Base-by-base conservation (phyloP, 2,113 vertebrate species). In the Hipposideros armiger region DNA sequence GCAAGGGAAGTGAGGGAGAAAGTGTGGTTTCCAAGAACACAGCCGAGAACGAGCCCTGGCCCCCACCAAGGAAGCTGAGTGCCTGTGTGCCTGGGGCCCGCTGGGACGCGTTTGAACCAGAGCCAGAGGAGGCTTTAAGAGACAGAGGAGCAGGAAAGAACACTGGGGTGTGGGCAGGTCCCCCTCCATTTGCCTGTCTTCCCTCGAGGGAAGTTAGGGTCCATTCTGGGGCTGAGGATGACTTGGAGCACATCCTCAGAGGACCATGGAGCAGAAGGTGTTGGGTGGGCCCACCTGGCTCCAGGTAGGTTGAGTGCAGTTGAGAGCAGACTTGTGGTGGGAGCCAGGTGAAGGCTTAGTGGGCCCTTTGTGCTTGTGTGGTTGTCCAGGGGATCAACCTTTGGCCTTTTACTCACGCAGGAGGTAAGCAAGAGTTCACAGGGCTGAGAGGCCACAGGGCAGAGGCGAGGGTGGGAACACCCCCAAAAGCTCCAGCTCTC, bases 301-400 rank as follows among this genome's bases (percentile, higher is more conserved):
- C 20, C 47, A 4, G n/a, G 66, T 54, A 52, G 60, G 26, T 19
- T 19, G 19, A 8, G n/a, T 17, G 30, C n/a, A 16, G 13, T 9
- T 2, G 26, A 15, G 58, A 58, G 22, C 7, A 36, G n/a, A 45
- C 17, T 10, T 7, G 45, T 52, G 42, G 36, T 47, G 20, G 82
- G 62, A 17, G 0, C 7, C 0, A 1, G 40, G 54, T 0, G 6
- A 32, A 72, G 45, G 20, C 16, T 9, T 7, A 2, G 9, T 5
- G 26, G 64, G 47, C 7, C 19, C 14, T 93, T n/a, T 56, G 5
- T 2, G 45, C 2, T 1, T 9, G 5, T 8, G 3, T 28, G 22
- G 32, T 40, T 80, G 20, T 11, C 32, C 3, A 24, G 32, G 4
- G 42, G 30, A 5, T 40, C 40, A 45, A 80, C 24, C 17, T 73